A percentile compares a stretch with the other conserved stretches of the same genome.
phyloP scores from a whole-genome alignment of 2,888 invertebrate genomes.

The Periphyllus acericola region DNA sequence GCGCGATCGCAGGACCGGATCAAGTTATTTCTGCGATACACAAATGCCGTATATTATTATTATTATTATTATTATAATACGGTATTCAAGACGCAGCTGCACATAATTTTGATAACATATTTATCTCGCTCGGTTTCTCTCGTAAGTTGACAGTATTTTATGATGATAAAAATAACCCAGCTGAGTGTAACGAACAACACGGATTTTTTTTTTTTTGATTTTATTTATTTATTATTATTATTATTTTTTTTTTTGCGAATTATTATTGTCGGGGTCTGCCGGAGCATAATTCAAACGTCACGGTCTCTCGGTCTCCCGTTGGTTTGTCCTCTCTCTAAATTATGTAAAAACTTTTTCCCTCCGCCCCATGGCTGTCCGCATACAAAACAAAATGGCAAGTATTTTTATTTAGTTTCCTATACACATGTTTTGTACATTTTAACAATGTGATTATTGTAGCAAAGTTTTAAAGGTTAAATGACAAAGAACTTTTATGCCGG shows the following conservation, averaged over 20 bases:
- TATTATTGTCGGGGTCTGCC: slow-evolving; percentile 55
- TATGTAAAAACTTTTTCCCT: slow-evolving; percentile 61
- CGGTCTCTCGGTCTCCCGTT: slow-evolving; percentile 56
- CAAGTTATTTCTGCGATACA: background rate
- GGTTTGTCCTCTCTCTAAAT: slow-evolving; percentile 58
- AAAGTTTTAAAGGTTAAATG: slow-evolving; percentile 53
- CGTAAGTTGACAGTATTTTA: slow-evolving; percentile 60
- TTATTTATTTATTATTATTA: slow-evolving; percentile 11
- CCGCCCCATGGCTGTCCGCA: slow-evolving; percentile 40
- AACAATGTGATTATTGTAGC: slow-evolving; percentile 53
- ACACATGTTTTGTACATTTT: slow-evolving; percentile 53
- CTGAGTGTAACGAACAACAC: slow-evolving; percentile 59
- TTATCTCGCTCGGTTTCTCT: slow-evolving; percentile 58
- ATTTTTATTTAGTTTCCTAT: slow-evolving; percentile 49
- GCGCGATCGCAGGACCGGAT: background rate
- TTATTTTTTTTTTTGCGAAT: slow-evolving; percentile 16
- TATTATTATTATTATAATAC: background rate
- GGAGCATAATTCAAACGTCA: slow-evolving; percentile 61
- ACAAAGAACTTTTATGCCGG: slow-evolving; percentile 42
- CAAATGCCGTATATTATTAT: background rate
- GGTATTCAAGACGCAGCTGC: slow-evolving; percentile 37
- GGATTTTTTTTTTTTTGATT: slow-evolving; percentile 13
- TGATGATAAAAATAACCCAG: slow-evolving; percentile 52
- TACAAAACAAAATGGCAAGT: slow-evolving; percentile 50
- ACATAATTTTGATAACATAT: slow-evolving; percentile 57